A percentile compares a stretch with the other conserved stretches of the same genome.
Conservation (phyloP, 2,113 vertebrate species). For the Bothrops jararaca region DNA sequence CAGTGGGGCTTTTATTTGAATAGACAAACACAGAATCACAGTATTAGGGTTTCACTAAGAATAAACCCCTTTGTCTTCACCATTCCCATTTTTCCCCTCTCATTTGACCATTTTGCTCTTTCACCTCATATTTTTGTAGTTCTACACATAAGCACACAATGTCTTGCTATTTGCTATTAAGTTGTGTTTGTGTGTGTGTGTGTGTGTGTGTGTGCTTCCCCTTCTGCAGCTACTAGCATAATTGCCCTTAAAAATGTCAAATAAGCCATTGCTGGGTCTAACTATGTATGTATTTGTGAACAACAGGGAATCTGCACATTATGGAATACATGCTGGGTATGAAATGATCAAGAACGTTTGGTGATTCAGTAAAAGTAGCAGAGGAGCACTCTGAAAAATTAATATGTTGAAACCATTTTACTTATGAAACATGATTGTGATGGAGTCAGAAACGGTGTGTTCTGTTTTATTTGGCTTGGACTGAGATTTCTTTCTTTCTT, state of each 20-base stretch:
- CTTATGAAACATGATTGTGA: constrained; percentile 33
- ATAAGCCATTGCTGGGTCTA: constrained; percentile 46
- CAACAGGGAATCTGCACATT: constrained; percentile 38
- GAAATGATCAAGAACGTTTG: constrained; percentile 43
- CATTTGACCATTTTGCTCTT: background rate
- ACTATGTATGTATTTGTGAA: constrained; percentile 31
- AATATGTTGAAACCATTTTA: constrained; percentile 24
- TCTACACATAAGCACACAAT: background rate
- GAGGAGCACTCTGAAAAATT: constrained; percentile 48
- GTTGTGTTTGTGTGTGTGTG: constrained; percentile 21
- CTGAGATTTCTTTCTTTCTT: background rate
- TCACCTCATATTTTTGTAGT: background rate
- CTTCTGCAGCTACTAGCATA: constrained; percentile 37
- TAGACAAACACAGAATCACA: background rate
- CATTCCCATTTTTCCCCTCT: background rate
- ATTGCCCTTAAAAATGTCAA: constrained; percentile 48
- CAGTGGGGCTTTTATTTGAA: background rate
- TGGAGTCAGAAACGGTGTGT: background rate
- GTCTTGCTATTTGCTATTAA: background rate
- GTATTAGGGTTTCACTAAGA: background rate
- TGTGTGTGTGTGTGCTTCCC: background rate
- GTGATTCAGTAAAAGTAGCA: constrained; percentile 37
- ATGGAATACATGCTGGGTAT: constrained; percentile 11
- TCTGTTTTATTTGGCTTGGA: background rate
- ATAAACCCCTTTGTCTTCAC: constrained; percentile 29